Conservation (phyloP, 2,113 vertebrate species). For the Sprattus sprattus region DNA sequence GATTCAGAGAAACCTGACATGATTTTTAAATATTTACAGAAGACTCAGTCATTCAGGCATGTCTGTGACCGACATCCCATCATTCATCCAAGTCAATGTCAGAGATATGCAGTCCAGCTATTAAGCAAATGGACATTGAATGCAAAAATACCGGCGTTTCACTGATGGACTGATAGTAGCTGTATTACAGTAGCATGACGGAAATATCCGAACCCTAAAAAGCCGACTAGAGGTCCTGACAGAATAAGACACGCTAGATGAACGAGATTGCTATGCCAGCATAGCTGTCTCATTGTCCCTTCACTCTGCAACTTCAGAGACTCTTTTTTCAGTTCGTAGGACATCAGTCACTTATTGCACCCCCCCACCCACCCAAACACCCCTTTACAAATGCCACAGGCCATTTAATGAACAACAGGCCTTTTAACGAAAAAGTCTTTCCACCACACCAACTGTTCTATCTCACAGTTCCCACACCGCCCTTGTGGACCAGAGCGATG, state of each 20-base stretch:
- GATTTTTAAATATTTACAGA: neutral
- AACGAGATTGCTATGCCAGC: neutral
- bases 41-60: neutral
- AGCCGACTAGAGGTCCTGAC: neutral
- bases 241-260: neutral
- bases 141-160: neutral
- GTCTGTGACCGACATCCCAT: neutral
- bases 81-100: neutral
- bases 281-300: neutral
- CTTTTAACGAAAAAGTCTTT: conserved; percentile 1
- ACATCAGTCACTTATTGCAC: neutral
- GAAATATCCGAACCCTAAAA: neutral
- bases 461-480: neutral
- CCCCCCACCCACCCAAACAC: neutral
- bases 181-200: neutral
- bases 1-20: neutral
- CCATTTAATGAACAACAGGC: neutral
- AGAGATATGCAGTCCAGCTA: neutral
- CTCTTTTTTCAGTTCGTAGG: neutral
- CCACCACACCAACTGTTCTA: neutral
- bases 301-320: neutral
- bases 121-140: neutral
- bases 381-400: neutral
- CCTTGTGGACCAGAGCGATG: neutral
- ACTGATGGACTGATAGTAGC: neutral